Evolutionary conservation across 1,140 invertebrate genomes (phyloP).

Genomic region (Medauroidea extradentata): DNA sequence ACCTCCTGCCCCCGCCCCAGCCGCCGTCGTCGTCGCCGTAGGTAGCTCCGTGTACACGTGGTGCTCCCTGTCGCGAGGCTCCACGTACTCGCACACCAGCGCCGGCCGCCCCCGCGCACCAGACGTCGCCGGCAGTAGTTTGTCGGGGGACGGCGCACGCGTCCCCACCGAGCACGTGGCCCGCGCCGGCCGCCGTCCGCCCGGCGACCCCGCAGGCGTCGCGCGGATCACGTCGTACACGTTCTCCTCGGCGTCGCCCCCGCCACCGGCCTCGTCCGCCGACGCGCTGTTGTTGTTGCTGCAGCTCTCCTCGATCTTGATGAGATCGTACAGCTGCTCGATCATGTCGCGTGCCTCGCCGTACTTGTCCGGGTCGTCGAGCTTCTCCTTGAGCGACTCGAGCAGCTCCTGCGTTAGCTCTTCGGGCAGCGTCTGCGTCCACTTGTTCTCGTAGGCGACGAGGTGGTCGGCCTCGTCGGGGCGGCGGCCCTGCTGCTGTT

Average conservation of each 20-base stretch:
- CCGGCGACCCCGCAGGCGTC: neutral
- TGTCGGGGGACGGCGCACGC: constrained; percentile 56
- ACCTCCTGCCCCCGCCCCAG: constrained; percentile 11
- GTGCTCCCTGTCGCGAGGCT: constrained; percentile 46
- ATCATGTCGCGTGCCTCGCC: constrained; percentile 71
- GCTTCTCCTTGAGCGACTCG: constrained; percentile 58
- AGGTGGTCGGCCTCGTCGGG: constrained; percentile 28
- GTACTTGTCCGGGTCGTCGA: constrained; percentile 68
- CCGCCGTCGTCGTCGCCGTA: constrained; percentile 15
- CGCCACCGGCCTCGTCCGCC: constrained; percentile 4
- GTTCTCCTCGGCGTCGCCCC: constrained; percentile 22
- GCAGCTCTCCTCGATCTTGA: constrained; percentile 67
- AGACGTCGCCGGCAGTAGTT: constrained; percentile 43
- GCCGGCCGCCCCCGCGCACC: constrained; percentile 23
- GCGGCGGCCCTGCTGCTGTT: constrained; percentile 21
- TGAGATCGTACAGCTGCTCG: constrained; percentile 70
- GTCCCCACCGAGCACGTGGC: constrained; percentile 46
- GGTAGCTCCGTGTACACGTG: constrained; percentile 51
- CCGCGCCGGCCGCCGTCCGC: constrained; percentile 45
- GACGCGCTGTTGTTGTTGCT: constrained; percentile 52
- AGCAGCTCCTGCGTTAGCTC: constrained; percentile 69
- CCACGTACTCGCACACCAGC: constrained; percentile 48
- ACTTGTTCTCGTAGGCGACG: constrained; percentile 54
- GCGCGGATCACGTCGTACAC: constrained; percentile 28
- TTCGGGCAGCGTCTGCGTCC: constrained; percentile 65